Base-by-base conservation (phyloP, 2,888 invertebrate species). In the Dasypolia templi region DNA sequence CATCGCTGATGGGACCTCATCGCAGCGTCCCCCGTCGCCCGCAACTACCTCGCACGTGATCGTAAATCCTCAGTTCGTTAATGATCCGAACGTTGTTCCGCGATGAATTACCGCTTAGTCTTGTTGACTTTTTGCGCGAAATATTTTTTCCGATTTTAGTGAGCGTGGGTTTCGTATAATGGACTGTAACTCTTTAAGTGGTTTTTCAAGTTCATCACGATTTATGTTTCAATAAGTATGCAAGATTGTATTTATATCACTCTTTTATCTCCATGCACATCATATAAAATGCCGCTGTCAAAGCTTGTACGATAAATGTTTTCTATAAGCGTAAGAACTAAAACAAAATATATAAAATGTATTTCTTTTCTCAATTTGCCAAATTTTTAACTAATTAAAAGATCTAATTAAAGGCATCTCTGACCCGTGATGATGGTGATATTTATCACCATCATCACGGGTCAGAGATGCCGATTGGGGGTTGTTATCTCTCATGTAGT, bases 61-160 rank as follows among this genome's bases (percentile, higher is more conserved):
- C 95, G 95, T 96, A 95, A 95, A 95, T 95, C 93, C 93, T 93
- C 89, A 88, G 89, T 92, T 93, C 93, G 92, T 95, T 95, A 95
- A 95, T 94, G 95, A 95, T 93, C 90, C 92, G 89, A 92, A 91
- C 90, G 91, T 87, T 91, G 92, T 93, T 93, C 88, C 88, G 89
- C 92, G 93, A 94, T 95, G 94, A 95, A 94, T 94, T 95, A 94
- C 94, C 91, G 93, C 91, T 93, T 91, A 91, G 92, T 91, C 91
- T 92, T 93, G 93, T 94, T 93, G 93, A 93, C 91, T 94, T 94
- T 94, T 93, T 93, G 90, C 91, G 87, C 87, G 87, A 93, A 93
- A 92, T 91, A 92, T 92, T 93, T 91, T 93, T 92, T 91, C 91
- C 87, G 89, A 91, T 92, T 93, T 94, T 93, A 90, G 89, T 90